These are phyloP conservation scores for Leucophenga varia DNA, from an alignment of 1,140 invertebrate genomes.

Conservation along the genomic window DNA sequence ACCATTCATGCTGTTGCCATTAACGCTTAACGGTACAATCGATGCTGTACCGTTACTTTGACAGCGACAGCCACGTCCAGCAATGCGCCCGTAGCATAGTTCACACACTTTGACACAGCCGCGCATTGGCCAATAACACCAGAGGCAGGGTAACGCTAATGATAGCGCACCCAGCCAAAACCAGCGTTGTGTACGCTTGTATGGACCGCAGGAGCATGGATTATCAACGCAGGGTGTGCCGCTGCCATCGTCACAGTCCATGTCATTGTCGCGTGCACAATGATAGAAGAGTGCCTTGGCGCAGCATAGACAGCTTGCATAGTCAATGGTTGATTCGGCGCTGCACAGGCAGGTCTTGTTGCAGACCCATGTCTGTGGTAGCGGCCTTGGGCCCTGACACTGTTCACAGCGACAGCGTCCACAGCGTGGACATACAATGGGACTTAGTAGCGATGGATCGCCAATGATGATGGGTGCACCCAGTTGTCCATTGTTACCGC, in stretches of 20 bases:
- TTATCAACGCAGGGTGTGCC: constrained; percentile 74
- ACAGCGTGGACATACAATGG: constrained; percentile 83
- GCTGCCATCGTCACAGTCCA: constrained; percentile 69
- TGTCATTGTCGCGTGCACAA: constrained; percentile 72
- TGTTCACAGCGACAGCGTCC: constrained; percentile 83
- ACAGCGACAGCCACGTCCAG: constrained; percentile 65
- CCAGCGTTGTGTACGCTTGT: constrained; percentile 73
- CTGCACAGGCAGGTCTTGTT: constrained; percentile 83
- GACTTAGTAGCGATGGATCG: constrained; percentile 54
- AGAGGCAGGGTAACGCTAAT: constrained; percentile 81
- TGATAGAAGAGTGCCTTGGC: constrained; percentile 92
- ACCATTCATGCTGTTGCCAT: constrained; percentile 9
- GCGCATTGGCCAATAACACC: constrained; percentile 88
- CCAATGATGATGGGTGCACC: constrained; percentile 36
- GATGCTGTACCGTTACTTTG: constrained; percentile 56
- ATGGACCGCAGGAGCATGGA: constrained; percentile 80
- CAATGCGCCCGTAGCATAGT: constrained; percentile 76
- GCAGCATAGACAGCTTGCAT: constrained; percentile 89
- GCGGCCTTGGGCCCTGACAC: constrained; percentile 77
- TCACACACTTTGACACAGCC: constrained; percentile 77
- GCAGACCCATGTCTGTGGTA: constrained; percentile 87
- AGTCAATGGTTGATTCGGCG: constrained; percentile 82
- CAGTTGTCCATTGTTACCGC: constrained; percentile 19
- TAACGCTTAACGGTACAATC: constrained; percentile 47
- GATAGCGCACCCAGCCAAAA: constrained; percentile 79